Conservation (phyloP, 2,797 vertebrate species). For the Bucorvus abyssinicus region DNA sequence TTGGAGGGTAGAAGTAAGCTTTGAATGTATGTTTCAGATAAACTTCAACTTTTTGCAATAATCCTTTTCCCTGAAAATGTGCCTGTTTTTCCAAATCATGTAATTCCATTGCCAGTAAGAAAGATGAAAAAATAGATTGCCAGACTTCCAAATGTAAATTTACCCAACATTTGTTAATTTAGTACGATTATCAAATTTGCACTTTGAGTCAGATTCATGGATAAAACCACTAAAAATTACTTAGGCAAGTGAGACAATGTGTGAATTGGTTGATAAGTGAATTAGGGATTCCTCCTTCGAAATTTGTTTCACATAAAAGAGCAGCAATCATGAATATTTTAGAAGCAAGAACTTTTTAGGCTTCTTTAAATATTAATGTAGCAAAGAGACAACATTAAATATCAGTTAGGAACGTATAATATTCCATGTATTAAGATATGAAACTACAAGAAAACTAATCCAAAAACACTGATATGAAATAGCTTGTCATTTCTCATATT, state of each 20-base stretch:
- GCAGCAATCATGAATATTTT: constrained; percentile 51
- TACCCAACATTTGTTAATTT: neutral
- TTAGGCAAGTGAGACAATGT: neutral
- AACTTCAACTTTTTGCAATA: neutral
- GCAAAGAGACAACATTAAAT: constrained; percentile 44
- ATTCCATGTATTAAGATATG: neutral
- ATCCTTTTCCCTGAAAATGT: neutral
- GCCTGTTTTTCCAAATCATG: neutral
- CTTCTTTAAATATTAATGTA: constrained; percentile 61
- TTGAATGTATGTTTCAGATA: neutral
- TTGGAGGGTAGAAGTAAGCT: neutral
- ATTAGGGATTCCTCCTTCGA: constrained; percentile 42
- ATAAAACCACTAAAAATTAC: constrained; percentile 6
- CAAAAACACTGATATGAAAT: neutral
- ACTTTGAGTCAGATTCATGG: constrained; percentile 14
- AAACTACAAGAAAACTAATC: neutral
- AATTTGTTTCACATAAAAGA: constrained; percentile 56
- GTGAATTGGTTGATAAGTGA: constrained; percentile 21
- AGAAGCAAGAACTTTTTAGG: constrained; percentile 42
- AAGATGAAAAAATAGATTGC: neutral
- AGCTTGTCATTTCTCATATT: neutral
- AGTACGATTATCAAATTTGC: constrained; percentile 15
- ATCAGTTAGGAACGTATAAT: neutral
- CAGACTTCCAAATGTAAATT: constrained; percentile 5
- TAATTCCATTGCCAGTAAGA: neutral